Evolutionary conservation across 2,113 vertebrate genomes (phyloP).

Genomic region (Callopanchax toddi): DNA sequence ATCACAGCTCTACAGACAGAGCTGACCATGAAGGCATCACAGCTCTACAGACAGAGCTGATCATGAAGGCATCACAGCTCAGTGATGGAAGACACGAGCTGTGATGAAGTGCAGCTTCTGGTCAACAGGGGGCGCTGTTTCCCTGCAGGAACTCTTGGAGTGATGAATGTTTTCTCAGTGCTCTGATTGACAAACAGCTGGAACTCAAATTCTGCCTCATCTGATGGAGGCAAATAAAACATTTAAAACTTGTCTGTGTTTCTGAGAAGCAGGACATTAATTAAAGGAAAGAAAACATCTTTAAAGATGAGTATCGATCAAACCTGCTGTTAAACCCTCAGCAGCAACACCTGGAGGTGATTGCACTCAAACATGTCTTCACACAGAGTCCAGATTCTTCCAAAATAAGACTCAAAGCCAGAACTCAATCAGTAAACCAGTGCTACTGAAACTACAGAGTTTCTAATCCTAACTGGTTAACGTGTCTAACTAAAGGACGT

Average conservation of each 20-base stretch:
- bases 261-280: not conserved
- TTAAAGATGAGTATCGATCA: too few relatives aligned
- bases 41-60: not conserved
- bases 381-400: too few relatives aligned
- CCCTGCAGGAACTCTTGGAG: not conserved
- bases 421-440: too few relatives aligned
- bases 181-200: not conserved
- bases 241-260: not conserved
- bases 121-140: conserved; percentile 14
- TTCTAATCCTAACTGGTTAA: too few relatives aligned
- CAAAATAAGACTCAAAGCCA: too few relatives aligned
- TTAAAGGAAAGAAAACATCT: too few relatives aligned
- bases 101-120: not conserved
- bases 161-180: not conserved
- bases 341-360: too few relatives aligned
- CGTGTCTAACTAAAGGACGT: too few relatives aligned
- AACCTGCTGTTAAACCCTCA: too few relatives aligned
- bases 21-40: not conserved
- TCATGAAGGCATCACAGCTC: not conserved
- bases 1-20: not conserved
- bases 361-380: too few relatives aligned
- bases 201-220: not conserved
- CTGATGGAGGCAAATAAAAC: not conserved
- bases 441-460: too few relatives aligned
- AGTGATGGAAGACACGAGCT: too few relatives aligned